A percentile compares a stretch with the other conserved stretches of the same genome.
These are phyloP conservation scores for Phycodurus eques DNA, from an alignment of 2,113 vertebrate species.

Conservation along the genomic window DNA sequence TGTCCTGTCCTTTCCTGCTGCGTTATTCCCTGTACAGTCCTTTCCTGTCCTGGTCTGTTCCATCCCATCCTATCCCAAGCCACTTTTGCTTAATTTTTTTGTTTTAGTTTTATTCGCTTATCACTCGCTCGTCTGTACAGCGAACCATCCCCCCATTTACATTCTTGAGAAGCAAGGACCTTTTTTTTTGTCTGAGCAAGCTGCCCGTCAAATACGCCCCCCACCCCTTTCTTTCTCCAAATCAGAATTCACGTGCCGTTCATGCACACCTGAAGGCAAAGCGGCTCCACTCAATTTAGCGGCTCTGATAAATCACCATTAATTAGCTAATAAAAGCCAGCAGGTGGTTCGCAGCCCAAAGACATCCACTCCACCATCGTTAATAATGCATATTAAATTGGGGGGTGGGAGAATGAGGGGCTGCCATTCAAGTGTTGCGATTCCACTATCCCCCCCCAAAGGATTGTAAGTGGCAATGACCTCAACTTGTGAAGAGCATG, in stretches of 20 bases:
- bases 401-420: constrained; percentile 51
- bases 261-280: constrained; percentile 86
- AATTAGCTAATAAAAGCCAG: constrained; percentile 98
- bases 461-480: constrained; percentile 80
- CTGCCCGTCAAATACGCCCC: constrained; percentile 77
- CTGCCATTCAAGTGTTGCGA: constrained; percentile 69
- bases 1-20: not conserved
- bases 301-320: constrained; percentile 95
- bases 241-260: constrained; percentile 86
- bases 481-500: constrained; percentile 53
- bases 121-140: not conserved
- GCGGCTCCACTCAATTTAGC: constrained; percentile 88
- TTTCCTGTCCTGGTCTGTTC: not conserved
- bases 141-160: constrained; percentile 29
- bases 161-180: constrained; percentile 65
- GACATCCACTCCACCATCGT: constrained; percentile 86
- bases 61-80: not conserved
- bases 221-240: constrained; percentile 73
- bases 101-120: not conserved
- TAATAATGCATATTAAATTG: constrained; percentile 92
- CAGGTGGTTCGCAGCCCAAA: constrained; percentile 91
- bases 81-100: not conserved
- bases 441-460: constrained; percentile 71
- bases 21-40: not conserved
- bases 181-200: constrained; percentile 82